Base-by-base conservation (phyloP, 2,113 vertebrate genomes). In the Tachuris rubrigastra region DNA sequence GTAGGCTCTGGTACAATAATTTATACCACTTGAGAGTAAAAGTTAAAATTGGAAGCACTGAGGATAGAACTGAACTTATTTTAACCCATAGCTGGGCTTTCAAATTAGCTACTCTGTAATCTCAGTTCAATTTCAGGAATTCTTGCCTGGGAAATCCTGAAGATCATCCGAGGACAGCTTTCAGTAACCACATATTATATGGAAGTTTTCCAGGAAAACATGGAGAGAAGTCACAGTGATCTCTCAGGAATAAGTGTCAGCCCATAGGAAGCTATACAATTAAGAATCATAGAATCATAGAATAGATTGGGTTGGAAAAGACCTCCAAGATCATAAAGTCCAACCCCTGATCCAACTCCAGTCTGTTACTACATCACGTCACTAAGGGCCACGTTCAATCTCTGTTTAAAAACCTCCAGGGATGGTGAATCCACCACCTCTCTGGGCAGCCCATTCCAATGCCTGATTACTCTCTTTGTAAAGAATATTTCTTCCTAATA, bases 81-180 rank as follows among this genome's bases (percentile, higher is more conserved):
- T 89, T 85, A 80, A 79, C 79, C 67, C 52, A 39, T 39, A 85
- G 37, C 59, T 84, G 24, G n/a, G 46, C 42, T 81, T 83, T 88
- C 56, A 93, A 74, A 77, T 95, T 86, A 85, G 63, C 68, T 87
- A 9, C 69, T 93, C 55, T 62, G 47, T 71, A 83, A 94, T 77
- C 55, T 50, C 72, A 39, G 30, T 50, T 93, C 55, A 66, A 42
- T 47, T 83, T 94, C 67, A 90, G 72, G 68, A 90, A 94, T 71
- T 60, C 47, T 31, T 90, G 60, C 56, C 72, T 88, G 39, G 75
- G 60, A 91, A 79, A 88, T 37, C 82, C 85, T 83, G 44, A 68
- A 86, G 82, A 80, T 10, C 33, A 66, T 87, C 11, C 73, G 74
- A 95, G 77, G 66, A 85, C 60, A 89, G 44, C 47, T 87, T 93